Percentiles rank a stretch among this genome's conserved stretches.
These are phyloP conservation scores for Cyprinodon diabolis DNA, from an alignment of 2,797 vertebrate genomes.

Conservation along the genomic window DNA sequence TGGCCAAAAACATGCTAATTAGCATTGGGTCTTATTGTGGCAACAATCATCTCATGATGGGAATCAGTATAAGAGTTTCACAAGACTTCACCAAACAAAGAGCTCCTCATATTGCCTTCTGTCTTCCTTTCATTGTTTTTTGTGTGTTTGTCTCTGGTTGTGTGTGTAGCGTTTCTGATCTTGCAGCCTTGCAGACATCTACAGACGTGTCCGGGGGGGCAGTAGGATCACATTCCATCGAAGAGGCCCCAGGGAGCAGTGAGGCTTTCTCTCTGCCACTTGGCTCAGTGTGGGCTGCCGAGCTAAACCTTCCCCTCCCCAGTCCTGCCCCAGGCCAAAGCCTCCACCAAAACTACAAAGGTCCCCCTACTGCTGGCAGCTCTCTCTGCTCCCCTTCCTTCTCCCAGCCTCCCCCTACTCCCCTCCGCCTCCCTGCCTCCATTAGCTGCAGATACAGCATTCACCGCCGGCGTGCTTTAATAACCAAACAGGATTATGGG, in stretches of 20 bases:
- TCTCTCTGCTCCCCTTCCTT: slow-evolving; percentile 69
- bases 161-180: slow-evolving; percentile 64
- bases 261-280: slow-evolving; percentile 79
- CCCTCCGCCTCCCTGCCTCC: slow-evolving; percentile 76
- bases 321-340: slow-evolving; percentile 65
- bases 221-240: slow-evolving; percentile 85
- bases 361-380: slow-evolving; percentile 81
- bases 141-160: slow-evolving; percentile 32
- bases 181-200: slow-evolving; percentile 79
- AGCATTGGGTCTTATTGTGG: slow-evolving; percentile 50
- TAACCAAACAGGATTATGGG: slow-evolving; percentile 88
- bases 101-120: slow-evolving; percentile 48
- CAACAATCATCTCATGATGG: slow-evolving; percentile 57
- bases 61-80: slow-evolving; percentile 61
- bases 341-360: slow-evolving; percentile 85
- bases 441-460: slow-evolving; percentile 85
- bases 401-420: slow-evolving; percentile 71
- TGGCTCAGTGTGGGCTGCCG: slow-evolving; percentile 76
- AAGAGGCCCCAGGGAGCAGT: slow-evolving; percentile 80
- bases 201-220: slow-evolving; percentile 77
- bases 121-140: slow-evolving; percentile 68
- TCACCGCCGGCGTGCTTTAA: slow-evolving; percentile 84
- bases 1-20: slow-evolving; percentile 33
- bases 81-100: slow-evolving; percentile 53
- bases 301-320: slow-evolving; percentile 49